Evolutionary conservation across 2,797 vertebrate genomes (phyloP).

Genomic region (Lacerta viridis): DNA sequence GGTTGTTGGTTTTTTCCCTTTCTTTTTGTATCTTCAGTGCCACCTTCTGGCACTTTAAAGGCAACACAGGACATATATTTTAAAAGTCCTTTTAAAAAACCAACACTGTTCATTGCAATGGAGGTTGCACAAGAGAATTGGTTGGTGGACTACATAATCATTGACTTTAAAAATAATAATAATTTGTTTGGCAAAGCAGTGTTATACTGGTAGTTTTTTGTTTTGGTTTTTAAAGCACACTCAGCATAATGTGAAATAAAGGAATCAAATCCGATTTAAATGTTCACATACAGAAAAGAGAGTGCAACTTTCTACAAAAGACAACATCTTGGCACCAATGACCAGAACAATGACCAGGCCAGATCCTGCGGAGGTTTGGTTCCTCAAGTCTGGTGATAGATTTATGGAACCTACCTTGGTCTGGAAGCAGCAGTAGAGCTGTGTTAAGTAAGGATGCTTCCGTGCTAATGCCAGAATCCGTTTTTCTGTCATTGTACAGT

Average conservation of each 20-base stretch:
- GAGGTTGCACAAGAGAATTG: neutral
- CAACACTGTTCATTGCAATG: neutral
- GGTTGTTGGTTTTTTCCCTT: too few species aligned
- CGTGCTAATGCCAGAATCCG: slow-evolving; percentile 93
- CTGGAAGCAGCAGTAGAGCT: slow-evolving; percentile 99
- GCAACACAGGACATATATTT: neutral
- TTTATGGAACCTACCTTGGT: slow-evolving; percentile 85
- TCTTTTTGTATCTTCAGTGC: slow-evolving; percentile 72
- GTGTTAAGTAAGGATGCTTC: slow-evolving; percentile 95
- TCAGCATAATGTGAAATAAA: neutral
- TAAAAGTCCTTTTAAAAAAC: slow-evolving; percentile 7
- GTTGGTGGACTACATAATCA: neutral
- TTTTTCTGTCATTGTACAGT: slow-evolving; percentile 98
- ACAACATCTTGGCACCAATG: neutral
- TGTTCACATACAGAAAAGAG: neutral
- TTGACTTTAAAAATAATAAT: slow-evolving; percentile 1
- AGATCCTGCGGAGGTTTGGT: neutral
- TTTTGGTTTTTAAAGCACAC: neutral
- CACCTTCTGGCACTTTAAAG: slow-evolving; percentile 75
- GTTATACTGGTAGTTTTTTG: neutral
- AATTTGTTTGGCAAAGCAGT: neutral
- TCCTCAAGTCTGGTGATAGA: neutral
- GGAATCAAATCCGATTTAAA: neutral
- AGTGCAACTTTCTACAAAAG: neutral
- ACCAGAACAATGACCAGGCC: neutral